phyloP scores from a whole-genome alignment of 1,140 invertebrate genomes.

The Linepithema humile region DNA sequence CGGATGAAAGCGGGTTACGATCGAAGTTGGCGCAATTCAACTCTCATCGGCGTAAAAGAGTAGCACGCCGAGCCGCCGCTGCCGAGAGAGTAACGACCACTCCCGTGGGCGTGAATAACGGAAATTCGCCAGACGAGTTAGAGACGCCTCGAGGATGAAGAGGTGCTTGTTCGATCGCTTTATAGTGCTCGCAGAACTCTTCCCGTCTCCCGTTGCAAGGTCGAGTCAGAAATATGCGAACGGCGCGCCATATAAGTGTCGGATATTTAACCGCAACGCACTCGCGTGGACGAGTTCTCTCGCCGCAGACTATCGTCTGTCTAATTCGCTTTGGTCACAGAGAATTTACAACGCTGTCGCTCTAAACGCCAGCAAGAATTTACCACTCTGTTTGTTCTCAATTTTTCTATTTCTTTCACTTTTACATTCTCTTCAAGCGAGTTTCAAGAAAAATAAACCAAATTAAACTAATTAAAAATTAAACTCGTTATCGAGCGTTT shows the following conservation, averaged over 20 bases:
- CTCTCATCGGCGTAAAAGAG: conserved; percentile 54
- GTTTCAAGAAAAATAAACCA: not conserved
- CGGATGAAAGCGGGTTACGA: conserved; percentile 43
- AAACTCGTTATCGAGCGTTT: not conserved
- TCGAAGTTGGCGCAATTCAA: conserved; percentile 52
- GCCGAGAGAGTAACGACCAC: conserved; percentile 45
- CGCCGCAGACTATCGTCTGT: not conserved
- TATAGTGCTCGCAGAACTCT: conserved; percentile 23
- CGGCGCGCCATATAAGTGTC: conserved; percentile 12
- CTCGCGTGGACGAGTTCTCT: conserved; percentile 6
- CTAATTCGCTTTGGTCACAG: not conserved
- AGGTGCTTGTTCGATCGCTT: conserved; percentile 50
- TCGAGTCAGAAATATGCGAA: conserved; percentile 30
- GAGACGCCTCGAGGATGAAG: conserved; percentile 48
- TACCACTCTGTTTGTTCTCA: not conserved
- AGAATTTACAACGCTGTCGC: not conserved
- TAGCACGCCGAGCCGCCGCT: conserved; percentile 14
- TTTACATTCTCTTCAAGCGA: not conserved
- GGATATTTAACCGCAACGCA: conserved; percentile 36
- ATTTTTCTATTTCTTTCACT: not conserved
- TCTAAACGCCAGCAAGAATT: not conserved
- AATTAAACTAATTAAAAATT: no score
- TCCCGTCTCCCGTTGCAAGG: conserved; percentile 43
- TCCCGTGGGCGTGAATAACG: conserved; percentile 53
- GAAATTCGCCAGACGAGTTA: conserved; percentile 53